Evolutionary conservation across 2,113 vertebrate species (phyloP), one percentile per base, ranked within the genome.

Genomic region (Indicator indicator): DNA sequence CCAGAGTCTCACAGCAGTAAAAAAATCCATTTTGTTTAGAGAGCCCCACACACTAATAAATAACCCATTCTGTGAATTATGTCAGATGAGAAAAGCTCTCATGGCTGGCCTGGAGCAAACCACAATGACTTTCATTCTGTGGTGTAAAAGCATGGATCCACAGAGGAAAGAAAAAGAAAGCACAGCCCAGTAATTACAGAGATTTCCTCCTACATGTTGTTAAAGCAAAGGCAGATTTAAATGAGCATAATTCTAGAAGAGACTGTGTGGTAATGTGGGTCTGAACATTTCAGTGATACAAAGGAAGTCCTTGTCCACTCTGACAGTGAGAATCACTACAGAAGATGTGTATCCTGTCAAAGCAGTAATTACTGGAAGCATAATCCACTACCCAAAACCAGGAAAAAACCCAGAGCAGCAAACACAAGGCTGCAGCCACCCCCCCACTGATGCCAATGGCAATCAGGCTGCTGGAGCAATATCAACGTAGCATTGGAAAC

Each of bases 11-110:
- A 1, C 59, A 93, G 90, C 52, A 89, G 67, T 78, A 87, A 92
- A 86, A 92, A 96, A 92, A 95, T 91, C 92, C 84, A 76, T 96
- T 88, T 81, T 83, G 92, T 96, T 94, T 95, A 93, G 83, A 94
- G 76, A 84, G n/a, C 18, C 81, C 86, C 86, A 83, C 59, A 28
- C 67, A 77, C 96, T 95, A 96, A 97, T 97, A 96, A 94, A 91
- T 93, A 95, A 95, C 36, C 30, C n/a, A 3, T 92, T 96, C 62
- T 63, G 69, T 92, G 87, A 97, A 91, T 95, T 85, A 90, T 64
- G 67, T 93, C 67, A 86, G 86, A 83, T 44, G 72, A 93, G 79
- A 78, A 89, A 84, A 94, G 32, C 86, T 86, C 79, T 96, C 70
- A 9, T 36, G 73, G 50, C 81, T 92, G 89, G 92, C 86, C 73